A percentile compares a stretch with the other conserved stretches of the same genome.
Evolutionary conservation across 2,113 vertebrate genomes (phyloP).

Genomic region (Rousettus leschenaultii): DNA sequence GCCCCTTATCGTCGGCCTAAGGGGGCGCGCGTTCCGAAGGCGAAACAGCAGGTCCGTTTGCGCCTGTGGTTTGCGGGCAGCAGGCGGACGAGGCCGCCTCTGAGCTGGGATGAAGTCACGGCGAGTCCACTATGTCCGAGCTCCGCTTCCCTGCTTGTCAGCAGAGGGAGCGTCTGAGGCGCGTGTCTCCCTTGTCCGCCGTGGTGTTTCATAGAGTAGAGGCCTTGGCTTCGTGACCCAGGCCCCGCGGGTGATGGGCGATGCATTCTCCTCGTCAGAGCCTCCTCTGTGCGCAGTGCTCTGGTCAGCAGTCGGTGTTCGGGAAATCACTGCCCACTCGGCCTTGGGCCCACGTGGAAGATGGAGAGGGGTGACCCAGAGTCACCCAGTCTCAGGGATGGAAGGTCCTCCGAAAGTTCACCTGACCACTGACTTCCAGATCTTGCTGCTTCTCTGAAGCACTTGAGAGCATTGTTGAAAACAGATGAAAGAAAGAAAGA

Average conservation of each 20-base stretch:
- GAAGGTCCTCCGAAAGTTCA: neutral
- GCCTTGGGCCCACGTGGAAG: neutral
- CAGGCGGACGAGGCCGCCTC: conserved; percentile 67
- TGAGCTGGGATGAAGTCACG: conserved; percentile 68
- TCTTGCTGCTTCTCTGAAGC: neutral
- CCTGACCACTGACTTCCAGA: neutral
- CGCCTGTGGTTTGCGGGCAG: conserved; percentile 37
- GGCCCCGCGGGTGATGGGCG: conserved; percentile 41
- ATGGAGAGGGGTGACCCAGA: neutral
- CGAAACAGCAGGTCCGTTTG: conserved; percentile 60
- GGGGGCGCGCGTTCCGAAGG: conserved; percentile 43
- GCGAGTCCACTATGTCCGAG: conserved; percentile 67
- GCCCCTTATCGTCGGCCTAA: neutral
- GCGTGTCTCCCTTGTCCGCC: conserved; percentile 62
- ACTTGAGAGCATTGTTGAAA: neutral
- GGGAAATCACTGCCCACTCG: neutral
- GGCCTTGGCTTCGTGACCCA: conserved; percentile 36
- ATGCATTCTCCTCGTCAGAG: conserved; percentile 66
- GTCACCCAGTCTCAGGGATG: neutral
- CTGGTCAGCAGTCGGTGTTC: neutral
- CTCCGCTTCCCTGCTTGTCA: conserved; percentile 71
- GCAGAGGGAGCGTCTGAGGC: conserved; percentile 66
- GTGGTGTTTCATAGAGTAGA: conserved; percentile 53
- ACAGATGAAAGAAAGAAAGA: neutral
- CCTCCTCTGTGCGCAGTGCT: conserved; percentile 44